Evolutionary conservation across 1,140 invertebrate species (phyloP), one percentile per base, ranked within the genome.

Genomic region (Mamestra configurata): DNA sequence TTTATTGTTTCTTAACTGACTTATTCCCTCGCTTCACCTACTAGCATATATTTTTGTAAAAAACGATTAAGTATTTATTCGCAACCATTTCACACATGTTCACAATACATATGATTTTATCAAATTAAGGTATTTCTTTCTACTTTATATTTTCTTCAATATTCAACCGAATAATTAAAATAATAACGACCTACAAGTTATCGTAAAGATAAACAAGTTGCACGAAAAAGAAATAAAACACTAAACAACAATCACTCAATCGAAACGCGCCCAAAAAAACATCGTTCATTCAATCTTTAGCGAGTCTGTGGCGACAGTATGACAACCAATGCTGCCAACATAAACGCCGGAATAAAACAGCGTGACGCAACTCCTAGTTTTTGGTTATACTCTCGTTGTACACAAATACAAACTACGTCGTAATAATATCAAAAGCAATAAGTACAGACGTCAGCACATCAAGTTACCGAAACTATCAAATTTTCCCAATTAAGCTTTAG

Each of bases 241-340:
- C 24, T 27, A 55, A 20, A 24, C 8, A 55, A 55, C 3, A 59
- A 59, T 31, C 5, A 49, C 13, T 49, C 13, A 49, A 31, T 15
- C 15, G 1, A 27, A n/a, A 22, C 22, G 20, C 10, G 11, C 1
- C 66, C 11, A 15, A 46, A 70, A 22, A 46, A 22, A 70, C 11
- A 24, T 46, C 66, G 13, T 70, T 70, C 66, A 22, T 66, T 66
- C 61, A 40, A 49, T 49, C 15, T 70, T 5, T 70, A 70, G 22
- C 4, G 11, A 27, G 11, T 70, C 66, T 70, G 66, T 70, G 40
- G 40, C 22, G 43, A n/a, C 4, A 15, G 43, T 4, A 4, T n/a
- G 43, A 49, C 43, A 49, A n/a, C 70, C 84, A 83, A 78, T 76
- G 51, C 40, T 86, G 55, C 85, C 85, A 88, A 87, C 85, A 78